Evolutionary conservation across 2,888 invertebrate genomes (phyloP), one percentile per base, ranked within the genome.

Genomic region (Drosophila paramelanica): DNA sequence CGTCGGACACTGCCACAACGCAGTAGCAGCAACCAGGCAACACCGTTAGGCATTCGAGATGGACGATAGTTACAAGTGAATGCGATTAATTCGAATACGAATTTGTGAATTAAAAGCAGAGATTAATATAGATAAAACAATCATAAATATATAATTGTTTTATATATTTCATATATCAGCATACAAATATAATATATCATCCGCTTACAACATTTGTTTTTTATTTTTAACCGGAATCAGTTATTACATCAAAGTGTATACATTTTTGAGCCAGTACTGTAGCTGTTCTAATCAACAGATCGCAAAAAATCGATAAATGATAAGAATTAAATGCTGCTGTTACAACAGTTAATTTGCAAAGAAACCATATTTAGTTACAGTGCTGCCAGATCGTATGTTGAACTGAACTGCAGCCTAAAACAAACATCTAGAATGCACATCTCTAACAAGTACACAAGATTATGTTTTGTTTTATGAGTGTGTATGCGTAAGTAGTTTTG

Each of bases 401-500:
- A 31, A 10, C 23, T 50, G n/a, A 58, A 41, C 50, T 33, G 31
- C 51, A 51, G 57, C 39, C 14, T 17, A 23, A 23, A 25, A 13
- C 10, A 17, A 23, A 38, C 33, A n/a, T 38, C 3, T 3, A 11
- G n/a, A 52, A n/a, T 57, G 23, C 65, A 1, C 74, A 70, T 76
- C 59, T 38, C 61, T 59, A 55, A 20, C 64, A 72, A 76, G 31
- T 58, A 61, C 55, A 52, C 52, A 53, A 57, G 45, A 53, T 38
- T 42, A 25, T 38, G 17, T 49, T 20, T 39, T 50, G 2, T 31
- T 27, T 5, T 43, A 13, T 46, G 42, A 51, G n/a, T 14, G 27
- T 59, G 49, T 51, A 52, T 52, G 51, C 33, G 46, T 81, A 70
- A 71, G 71, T 73, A 67, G 62, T 58, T 68, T 79, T 75, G 83